Percentiles rank a stretch among this genome's conserved stretches.
These are phyloP conservation scores for Drosophila bunnanda DNA, from an alignment of 2,888 invertebrate genomes.

Conservation along the genomic window DNA sequence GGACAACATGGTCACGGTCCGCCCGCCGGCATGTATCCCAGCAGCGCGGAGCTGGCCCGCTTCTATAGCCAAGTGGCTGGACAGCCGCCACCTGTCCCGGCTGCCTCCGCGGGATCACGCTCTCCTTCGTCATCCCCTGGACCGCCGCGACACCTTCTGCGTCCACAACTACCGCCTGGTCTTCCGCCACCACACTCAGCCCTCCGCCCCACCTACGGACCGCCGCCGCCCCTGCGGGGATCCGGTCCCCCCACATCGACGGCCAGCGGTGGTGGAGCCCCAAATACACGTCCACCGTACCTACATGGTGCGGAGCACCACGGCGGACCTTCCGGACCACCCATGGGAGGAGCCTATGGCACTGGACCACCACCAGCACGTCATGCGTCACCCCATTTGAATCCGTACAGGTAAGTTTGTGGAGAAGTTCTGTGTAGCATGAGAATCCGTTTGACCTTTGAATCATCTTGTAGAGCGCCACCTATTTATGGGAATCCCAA, in stretches of 20 bases:
- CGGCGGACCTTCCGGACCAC: conserved; percentile 52
- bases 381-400: conserved; percentile 82
- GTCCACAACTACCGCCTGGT: conserved; percentile 55
- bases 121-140: conserved; percentile 48
- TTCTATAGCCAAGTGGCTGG: conserved; percentile 72
- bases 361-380: conserved; percentile 80
- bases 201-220: conserved; percentile 83
- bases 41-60: conserved; percentile 69
- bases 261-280: conserved; percentile 19
- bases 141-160: conserved; percentile 45
- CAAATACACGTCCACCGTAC: conserved; percentile 64
- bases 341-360: conserved; percentile 56
- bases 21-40: conserved; percentile 69
- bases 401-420: conserved; percentile 79
- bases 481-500: conserved; percentile 83
- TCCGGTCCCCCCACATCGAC: conserved; percentile 61
- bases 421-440: neutral
- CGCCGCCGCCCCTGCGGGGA: conserved; percentile 83
- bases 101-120: conserved; percentile 31
- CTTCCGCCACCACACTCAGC: conserved; percentile 65
- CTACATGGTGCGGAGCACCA: conserved; percentile 70
- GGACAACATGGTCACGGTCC: conserved; percentile 50
- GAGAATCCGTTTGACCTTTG: too few species aligned
- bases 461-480: conserved; percentile 64
- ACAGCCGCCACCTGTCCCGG: conserved; percentile 54